Evolutionary conservation across 2,888 invertebrate genomes (phyloP).

Genomic region (Drosophila nr. perissopoda): DNA sequence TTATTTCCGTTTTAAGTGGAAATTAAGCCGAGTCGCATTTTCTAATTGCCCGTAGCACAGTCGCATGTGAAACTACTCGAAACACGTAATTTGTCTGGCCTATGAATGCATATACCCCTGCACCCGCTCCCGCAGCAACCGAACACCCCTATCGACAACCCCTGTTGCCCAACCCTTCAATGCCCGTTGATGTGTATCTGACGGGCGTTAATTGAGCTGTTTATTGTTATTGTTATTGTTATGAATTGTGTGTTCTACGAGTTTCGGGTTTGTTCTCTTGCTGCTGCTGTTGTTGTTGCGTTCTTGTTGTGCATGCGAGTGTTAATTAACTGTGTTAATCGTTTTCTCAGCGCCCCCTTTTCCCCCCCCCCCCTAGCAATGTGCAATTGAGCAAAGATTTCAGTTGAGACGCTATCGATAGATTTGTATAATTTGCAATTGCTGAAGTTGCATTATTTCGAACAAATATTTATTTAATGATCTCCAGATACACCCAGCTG

Average conservation of each 20-base stretch:
- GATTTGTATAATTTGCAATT: background rate
- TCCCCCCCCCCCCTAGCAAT: background rate
- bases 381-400: conserved; percentile 8
- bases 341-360: background rate
- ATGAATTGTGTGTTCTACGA: conserved; percentile 20
- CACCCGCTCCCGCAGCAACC: background rate
- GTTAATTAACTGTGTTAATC: conserved; percentile 53
- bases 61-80: conserved; percentile 71
- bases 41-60: conserved; percentile 62
- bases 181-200: conserved; percentile 36
- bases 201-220: conserved; percentile 79
- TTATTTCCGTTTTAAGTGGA: conserved; percentile 63
- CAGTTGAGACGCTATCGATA: background rate
- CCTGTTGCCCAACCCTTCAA: background rate
- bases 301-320: conserved; percentile 33
- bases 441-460: background rate
- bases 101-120: conserved; percentile 49
- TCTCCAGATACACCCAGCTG: background rate
- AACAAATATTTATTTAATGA: conserved; percentile 3
- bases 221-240: conserved; percentile 66
- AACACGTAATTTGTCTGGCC: conserved; percentile 61
- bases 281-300: conserved; percentile 21
- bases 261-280: conserved; percentile 3
- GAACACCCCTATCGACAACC: background rate
- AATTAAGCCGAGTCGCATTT: conserved; percentile 64